Conservation (phyloP, 2,797 vertebrate species). For the Coregonus ussuriensis region DNA sequence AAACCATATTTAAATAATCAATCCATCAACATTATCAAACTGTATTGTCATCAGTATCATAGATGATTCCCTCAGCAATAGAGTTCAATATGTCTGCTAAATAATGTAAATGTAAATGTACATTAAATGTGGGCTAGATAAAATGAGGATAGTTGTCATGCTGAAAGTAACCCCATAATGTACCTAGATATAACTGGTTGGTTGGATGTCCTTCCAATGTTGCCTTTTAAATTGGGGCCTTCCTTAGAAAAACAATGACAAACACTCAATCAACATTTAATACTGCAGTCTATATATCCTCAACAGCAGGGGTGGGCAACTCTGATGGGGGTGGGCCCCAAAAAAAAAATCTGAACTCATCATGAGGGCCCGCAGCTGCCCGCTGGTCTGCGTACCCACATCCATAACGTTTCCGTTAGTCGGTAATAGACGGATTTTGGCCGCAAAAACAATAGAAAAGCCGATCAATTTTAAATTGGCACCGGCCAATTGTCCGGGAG, state of each 20-base stretch:
- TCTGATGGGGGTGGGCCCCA: too few relatives aligned
- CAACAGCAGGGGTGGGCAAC: too few relatives aligned
- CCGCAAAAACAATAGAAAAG: too few relatives aligned
- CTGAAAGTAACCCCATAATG: neutral
- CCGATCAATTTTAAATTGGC: too few relatives aligned
- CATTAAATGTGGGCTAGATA: neutral
- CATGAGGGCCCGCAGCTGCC: too few relatives aligned
- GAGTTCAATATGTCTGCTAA: neutral
- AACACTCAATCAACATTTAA: neutral
- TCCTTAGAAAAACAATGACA: slow-evolving; percentile 31
- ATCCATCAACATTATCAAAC: neutral
- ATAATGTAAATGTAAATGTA: too few relatives aligned
- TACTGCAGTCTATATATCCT: neutral
- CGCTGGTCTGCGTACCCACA: too few relatives aligned
- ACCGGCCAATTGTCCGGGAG: too few relatives aligned
- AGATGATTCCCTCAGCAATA: neutral
- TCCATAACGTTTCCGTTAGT: too few relatives aligned
- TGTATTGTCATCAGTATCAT: neutral
- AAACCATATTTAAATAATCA: slow-evolving; percentile 1
- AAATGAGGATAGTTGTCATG: neutral
- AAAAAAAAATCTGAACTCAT: neutral
- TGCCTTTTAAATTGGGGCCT: slow-evolving; percentile 4
- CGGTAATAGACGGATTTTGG: too few relatives aligned
- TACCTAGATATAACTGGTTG: slow-evolving; percentile 49
- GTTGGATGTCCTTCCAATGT: slow-evolving; percentile 6